Percentiles rank a stretch among this genome's conserved stretches.
These are phyloP conservation scores for Ectobius pallidus DNA, from an alignment of 2,888 invertebrate species.

Conservation along the genomic window DNA sequence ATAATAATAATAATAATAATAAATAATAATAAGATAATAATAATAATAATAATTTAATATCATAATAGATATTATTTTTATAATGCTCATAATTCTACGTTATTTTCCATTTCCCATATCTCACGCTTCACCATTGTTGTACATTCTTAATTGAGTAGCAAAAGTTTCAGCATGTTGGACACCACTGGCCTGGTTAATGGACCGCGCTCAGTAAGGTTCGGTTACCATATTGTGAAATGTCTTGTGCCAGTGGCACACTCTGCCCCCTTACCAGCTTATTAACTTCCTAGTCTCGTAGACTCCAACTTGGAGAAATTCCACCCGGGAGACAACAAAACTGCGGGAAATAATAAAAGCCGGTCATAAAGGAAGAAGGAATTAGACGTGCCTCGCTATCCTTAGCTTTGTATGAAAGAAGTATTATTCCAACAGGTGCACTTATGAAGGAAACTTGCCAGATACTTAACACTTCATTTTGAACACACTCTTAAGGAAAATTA, in stretches of 20 bases:
- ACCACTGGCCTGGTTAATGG: not conserved
- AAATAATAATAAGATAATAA: too few relatives aligned
- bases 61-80: too few relatives aligned
- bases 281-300: not conserved
- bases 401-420: not conserved
- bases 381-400: not conserved
- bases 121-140: too few relatives aligned
- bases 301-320: not conserved
- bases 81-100: too few relatives aligned
- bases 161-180: not conserved
- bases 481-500: too few relatives aligned
- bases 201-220: not conserved
- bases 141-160: too few relatives aligned
- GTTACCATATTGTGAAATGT: not conserved
- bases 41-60: too few relatives aligned
- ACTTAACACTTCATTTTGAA: too few relatives aligned
- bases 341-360: not conserved
- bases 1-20: too few relatives aligned
- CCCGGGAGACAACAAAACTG: not conserved
- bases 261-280: not conserved
- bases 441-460: too few relatives aligned
- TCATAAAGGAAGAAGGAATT: not conserved
- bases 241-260: too few relatives aligned
- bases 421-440: not conserved
- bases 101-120: too few relatives aligned